Evolutionary conservation across 1,140 invertebrate genomes (phyloP).

Genomic region (Aphelinus atriplicis): DNA sequence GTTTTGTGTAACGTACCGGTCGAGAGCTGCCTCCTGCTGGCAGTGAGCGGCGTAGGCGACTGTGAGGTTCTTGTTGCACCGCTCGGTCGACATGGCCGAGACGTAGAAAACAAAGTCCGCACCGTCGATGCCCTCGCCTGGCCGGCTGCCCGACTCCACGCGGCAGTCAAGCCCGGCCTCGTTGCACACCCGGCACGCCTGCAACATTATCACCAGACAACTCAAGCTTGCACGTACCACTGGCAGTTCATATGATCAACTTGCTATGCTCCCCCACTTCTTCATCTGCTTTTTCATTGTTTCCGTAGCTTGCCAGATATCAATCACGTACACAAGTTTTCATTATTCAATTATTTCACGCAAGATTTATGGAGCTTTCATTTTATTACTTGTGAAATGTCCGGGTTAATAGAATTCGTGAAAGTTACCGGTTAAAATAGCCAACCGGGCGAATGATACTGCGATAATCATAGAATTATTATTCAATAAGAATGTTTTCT

Average conservation of each 20-base stretch:
- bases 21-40: conserved; percentile 92
- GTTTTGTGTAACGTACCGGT: conserved; percentile 72
- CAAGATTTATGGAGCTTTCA: not conserved
- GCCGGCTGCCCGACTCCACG: conserved; percentile 63
- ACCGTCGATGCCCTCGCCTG: conserved; percentile 79
- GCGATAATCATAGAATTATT: conserved; percentile 10
- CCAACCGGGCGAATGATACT: conserved; percentile 14
- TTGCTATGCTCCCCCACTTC: no score
- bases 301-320: no score
- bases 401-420: no score
- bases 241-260: no score
- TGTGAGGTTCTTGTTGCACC: conserved; percentile 90
- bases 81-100: conserved; percentile 90
- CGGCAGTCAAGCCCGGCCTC: conserved; percentile 83
- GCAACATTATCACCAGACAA: conserved; percentile 33
- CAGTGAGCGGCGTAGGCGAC: conserved; percentile 99
- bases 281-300: no score
- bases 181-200: conserved; percentile 88
- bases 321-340: no score
- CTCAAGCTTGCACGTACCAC: no score
- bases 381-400: no score
- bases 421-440: not conserved
- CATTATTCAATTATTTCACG: not conserved
- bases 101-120: conserved; percentile 98
- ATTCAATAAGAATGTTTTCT: not conserved